Percentiles rank a stretch among this genome's conserved stretches.
These are phyloP conservation scores for Hippocampus barbouri DNA, from an alignment of 2,113 vertebrate species.

Conservation along the genomic window DNA sequence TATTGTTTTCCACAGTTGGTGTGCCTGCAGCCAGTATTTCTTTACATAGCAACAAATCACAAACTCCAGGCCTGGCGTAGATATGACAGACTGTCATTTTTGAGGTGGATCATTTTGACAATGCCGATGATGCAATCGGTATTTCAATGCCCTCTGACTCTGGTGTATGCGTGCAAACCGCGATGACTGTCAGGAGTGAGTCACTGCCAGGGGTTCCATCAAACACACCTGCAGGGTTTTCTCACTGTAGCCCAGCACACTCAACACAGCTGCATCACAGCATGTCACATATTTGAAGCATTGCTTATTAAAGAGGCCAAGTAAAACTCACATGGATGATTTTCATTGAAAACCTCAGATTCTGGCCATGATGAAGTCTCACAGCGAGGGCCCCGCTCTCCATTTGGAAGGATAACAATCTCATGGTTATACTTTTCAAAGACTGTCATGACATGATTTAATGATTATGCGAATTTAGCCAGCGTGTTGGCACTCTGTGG, in stretches of 20 bases:
- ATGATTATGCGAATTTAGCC: neutral
- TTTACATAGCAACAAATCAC: neutral
- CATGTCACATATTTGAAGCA: slow-evolving; percentile 26
- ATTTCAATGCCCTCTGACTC: slow-evolving; percentile 29
- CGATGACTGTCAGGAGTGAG: slow-evolving; percentile 64
- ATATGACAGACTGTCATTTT: neutral
- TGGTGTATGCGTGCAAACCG: slow-evolving; percentile 40
- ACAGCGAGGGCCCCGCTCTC: neutral
- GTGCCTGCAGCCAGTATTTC: neutral
- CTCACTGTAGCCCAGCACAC: slow-evolving; percentile 44
- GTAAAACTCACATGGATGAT: slow-evolving; percentile 14
- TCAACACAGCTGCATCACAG: slow-evolving; percentile 53
- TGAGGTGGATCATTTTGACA: neutral
- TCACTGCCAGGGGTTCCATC: slow-evolving; percentile 70
- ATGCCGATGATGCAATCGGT: slow-evolving; percentile 12
- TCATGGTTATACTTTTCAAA: neutral
- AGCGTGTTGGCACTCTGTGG: neutral
- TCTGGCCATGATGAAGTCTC: slow-evolving; percentile 2
- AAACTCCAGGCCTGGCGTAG: neutral
- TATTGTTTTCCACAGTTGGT: no score
- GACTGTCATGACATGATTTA: slow-evolving; percentile 2
- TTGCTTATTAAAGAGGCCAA: slow-evolving; percentile 1
- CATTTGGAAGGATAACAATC: slow-evolving; percentile 5
- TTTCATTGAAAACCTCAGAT: slow-evolving; percentile 17
- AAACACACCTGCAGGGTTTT: slow-evolving; percentile 69